These are phyloP conservation scores for Nannobrachium achirus DNA, from an alignment of 2,113 vertebrate species.

Conservation along the genomic window DNA sequence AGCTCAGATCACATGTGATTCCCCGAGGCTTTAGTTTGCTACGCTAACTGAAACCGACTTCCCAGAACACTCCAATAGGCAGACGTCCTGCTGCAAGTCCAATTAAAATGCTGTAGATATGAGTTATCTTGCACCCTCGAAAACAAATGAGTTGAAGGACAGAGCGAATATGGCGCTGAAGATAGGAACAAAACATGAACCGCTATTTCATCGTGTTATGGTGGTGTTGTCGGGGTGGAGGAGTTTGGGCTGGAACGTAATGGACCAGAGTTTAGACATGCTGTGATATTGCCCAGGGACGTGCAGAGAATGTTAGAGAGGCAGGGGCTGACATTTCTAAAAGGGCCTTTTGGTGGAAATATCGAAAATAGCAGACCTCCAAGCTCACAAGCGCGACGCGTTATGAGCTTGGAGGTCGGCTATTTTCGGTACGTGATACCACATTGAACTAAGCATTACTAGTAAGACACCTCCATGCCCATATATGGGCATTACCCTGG, in stretches of 20 bases:
- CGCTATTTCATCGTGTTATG: conserved; percentile 1
- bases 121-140: conserved; percentile 55
- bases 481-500: too few species aligned
- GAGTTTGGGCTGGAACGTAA: conserved; percentile 38
- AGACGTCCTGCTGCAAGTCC: conserved; percentile 52
- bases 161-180: conserved; percentile 19
- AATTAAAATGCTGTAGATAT: conserved; percentile 71
- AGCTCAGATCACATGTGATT: conserved; percentile 55
- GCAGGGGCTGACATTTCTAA: too few species aligned
- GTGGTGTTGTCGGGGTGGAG: conserved; percentile 35
- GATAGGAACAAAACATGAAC: conserved; percentile 37
- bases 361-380: too few species aligned
- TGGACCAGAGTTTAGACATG: conserved; percentile 35
- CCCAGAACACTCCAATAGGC: conserved; percentile 54
- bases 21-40: conserved; percentile 58
- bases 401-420: too few species aligned
- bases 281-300: conserved; percentile 23
- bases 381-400: too few species aligned
- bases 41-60: not conserved
- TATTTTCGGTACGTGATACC: too few species aligned
- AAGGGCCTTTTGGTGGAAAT: too few species aligned
- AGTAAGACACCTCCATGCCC: too few species aligned
- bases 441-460: too few species aligned
- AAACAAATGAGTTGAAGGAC: conserved; percentile 55
- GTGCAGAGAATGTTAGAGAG: too few species aligned